These are phyloP conservation scores for Empis stercorea DNA, from an alignment of 2,888 invertebrate genomes.

Conservation along the genomic window DNA sequence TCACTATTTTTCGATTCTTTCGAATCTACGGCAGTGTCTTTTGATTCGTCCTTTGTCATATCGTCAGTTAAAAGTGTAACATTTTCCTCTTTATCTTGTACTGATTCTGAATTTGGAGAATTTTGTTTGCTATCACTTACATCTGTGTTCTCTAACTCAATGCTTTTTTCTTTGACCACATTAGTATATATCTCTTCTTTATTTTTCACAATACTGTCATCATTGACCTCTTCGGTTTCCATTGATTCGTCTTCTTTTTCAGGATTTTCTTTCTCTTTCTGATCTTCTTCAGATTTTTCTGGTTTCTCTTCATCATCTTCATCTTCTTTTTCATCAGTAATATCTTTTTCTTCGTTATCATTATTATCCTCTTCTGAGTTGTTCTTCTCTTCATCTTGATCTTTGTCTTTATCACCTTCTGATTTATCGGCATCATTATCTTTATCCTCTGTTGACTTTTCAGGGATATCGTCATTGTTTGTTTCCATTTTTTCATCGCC, in stretches of 20 bases:
- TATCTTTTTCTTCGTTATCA: conserved; percentile 36
- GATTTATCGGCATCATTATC: conserved; percentile 6
- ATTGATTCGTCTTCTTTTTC: conserved; percentile 7
- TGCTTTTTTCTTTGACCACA: not conserved
- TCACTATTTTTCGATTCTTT: conserved; percentile 5
- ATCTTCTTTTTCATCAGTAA: conserved; percentile 20
- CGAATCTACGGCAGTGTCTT: not conserved
- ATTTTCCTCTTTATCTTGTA: not conserved
- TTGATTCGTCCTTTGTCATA: conserved; percentile 1
- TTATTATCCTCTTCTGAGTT: conserved; percentile 20
- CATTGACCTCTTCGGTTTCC: conserved; percentile 5
- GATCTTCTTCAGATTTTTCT: conserved; percentile 4
- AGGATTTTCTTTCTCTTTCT: not conserved
- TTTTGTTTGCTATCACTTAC: not conserved
- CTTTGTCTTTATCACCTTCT: not conserved
- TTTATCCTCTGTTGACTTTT: conserved; percentile 17
- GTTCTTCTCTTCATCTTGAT: conserved; percentile 16
- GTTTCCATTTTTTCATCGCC: conserved; percentile 19
- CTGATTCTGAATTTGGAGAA: not conserved
- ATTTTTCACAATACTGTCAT: too few relatives aligned
- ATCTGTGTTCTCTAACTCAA: not conserved
- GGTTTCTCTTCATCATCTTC: conserved; percentile 14
- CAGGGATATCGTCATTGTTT: conserved; percentile 2
- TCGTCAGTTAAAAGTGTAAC: not conserved
- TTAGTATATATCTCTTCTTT: not conserved